Conservation (phyloP, 2,888 invertebrate genomes). For the Galerucella calmariensis region DNA sequence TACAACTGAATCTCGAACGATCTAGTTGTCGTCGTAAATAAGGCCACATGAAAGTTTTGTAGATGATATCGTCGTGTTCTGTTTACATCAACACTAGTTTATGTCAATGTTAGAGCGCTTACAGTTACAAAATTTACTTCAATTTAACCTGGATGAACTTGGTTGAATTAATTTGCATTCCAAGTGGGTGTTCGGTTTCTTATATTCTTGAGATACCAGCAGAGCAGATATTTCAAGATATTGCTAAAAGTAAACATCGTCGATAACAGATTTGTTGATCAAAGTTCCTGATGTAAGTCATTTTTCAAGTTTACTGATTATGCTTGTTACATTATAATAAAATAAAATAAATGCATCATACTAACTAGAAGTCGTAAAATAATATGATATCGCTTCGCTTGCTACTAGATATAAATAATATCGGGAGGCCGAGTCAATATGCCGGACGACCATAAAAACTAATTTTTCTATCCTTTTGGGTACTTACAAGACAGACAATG, state of each 20-base stretch:
- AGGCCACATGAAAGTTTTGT: slow-evolving; percentile 36
- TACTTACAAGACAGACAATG: too few species aligned
- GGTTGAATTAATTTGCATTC: slow-evolving; percentile 6
- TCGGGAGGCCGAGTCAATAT: too few species aligned
- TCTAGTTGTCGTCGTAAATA: slow-evolving; percentile 35
- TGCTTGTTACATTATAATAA: too few species aligned
- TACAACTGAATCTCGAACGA: slow-evolving; percentile 37
- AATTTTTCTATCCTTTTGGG: too few species aligned
- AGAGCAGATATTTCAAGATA: neutral
- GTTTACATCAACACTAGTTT: slow-evolving; percentile 40
- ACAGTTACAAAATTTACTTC: slow-evolving; percentile 32
- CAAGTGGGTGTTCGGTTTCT: neutral
- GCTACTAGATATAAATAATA: too few species aligned
- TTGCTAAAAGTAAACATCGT: neutral
- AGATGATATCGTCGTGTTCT: slow-evolving; percentile 35
- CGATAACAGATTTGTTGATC: too few species aligned
- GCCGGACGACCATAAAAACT: too few species aligned
- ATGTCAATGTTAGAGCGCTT: slow-evolving; percentile 31
- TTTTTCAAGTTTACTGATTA: too few species aligned
- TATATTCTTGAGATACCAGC: neutral
- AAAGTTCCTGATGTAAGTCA: too few species aligned
- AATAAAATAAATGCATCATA: too few species aligned
- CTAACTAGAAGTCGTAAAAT: too few species aligned
- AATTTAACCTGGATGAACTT: slow-evolving; percentile 4
- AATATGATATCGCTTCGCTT: too few species aligned